Evolutionary conservation across 2,797 vertebrate species (phyloP).

Genomic region (Ctenosaura bakeri): DNA sequence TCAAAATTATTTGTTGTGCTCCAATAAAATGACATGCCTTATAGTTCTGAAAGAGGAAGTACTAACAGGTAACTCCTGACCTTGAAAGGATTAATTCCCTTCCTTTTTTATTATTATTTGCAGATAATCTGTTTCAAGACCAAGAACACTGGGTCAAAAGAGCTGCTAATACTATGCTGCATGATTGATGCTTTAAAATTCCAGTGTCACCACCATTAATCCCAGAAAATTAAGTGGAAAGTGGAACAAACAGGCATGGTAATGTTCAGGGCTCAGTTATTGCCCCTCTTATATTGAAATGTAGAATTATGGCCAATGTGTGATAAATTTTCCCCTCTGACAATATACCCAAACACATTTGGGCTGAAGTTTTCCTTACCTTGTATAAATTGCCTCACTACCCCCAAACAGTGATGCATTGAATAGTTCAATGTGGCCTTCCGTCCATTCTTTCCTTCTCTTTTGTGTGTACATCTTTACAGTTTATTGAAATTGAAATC

Average conservation of each 20-base stretch:
- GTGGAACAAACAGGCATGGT: conserved; percentile 30
- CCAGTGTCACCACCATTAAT: conserved; percentile 33
- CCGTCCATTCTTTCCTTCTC: not conserved
- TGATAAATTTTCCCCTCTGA: conserved; percentile 1
- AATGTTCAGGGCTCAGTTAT: conserved; percentile 27
- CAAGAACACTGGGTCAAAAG: conserved; percentile 36
- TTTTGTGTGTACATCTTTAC: not conserved
- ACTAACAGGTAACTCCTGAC: conserved; percentile 37
- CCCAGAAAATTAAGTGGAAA: conserved; percentile 42
- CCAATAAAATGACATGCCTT: conserved; percentile 45
- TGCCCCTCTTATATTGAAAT: conserved; percentile 35
- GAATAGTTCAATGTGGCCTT: not conserved
- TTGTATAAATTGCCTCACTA: not conserved
- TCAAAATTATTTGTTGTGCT: conserved; percentile 55
- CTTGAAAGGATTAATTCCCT: conserved; percentile 47
- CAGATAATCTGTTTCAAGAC: conserved; percentile 31
- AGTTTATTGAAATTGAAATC: conserved; percentile 16
- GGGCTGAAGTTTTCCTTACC: not conserved
- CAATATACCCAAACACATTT: not conserved
- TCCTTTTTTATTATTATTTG: conserved; percentile 18
- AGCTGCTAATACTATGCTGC: not conserved
- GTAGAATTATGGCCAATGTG: not conserved
- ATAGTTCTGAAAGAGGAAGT: conserved; percentile 15
- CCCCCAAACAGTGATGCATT: not conserved
- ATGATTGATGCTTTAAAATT: conserved; percentile 42